Evolutionary conservation across 2,888 invertebrate genomes (phyloP).

Genomic region (Drosophila stalkeri): DNA sequence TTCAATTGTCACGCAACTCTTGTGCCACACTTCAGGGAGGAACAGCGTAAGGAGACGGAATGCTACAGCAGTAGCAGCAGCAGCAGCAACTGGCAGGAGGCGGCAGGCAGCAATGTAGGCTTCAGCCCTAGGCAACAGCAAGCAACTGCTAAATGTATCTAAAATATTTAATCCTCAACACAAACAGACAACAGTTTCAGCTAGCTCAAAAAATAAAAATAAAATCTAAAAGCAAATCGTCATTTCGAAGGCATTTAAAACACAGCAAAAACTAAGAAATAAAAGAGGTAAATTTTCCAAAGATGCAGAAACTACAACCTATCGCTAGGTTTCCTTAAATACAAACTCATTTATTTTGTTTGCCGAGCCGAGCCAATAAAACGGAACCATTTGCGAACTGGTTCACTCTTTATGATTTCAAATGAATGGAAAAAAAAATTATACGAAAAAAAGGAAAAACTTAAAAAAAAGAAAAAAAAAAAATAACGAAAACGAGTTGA

Average conservation of each 20-base stretch:
- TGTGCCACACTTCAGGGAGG: slow-evolving; percentile 77
- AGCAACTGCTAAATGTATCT: slow-evolving; percentile 71
- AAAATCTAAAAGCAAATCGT: slow-evolving; percentile 7
- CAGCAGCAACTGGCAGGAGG: slow-evolving; percentile 20
- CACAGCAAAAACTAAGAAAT: slow-evolving; percentile 6
- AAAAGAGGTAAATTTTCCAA: background rate
- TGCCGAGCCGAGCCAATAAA: slow-evolving; percentile 41
- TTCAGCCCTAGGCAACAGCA: slow-evolving; percentile 69
- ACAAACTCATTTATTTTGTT: slow-evolving; percentile 20
- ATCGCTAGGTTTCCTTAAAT: slow-evolving; percentile 53
- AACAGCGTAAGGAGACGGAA: slow-evolving; percentile 13
- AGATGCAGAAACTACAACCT: slow-evolving; percentile 6
- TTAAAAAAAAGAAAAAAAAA: background rate
- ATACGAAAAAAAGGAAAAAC: background rate
- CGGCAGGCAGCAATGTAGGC: slow-evolving; percentile 32
- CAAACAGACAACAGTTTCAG: slow-evolving; percentile 50
- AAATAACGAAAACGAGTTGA: slow-evolving; percentile 4
- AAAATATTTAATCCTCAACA: slow-evolving; percentile 64
- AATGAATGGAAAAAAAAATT: background rate
- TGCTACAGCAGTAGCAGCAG: slow-evolving; percentile 23
- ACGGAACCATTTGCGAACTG: slow-evolving; percentile 30
- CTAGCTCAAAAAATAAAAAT: slow-evolving; percentile 55
- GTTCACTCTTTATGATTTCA: slow-evolving; percentile 16
- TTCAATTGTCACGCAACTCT: slow-evolving; percentile 78
- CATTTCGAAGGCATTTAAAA: slow-evolving; percentile 59